Evolutionary conservation across 1,140 invertebrate genomes (phyloP).

Genomic region (Diabrotica undecimpunctata): DNA sequence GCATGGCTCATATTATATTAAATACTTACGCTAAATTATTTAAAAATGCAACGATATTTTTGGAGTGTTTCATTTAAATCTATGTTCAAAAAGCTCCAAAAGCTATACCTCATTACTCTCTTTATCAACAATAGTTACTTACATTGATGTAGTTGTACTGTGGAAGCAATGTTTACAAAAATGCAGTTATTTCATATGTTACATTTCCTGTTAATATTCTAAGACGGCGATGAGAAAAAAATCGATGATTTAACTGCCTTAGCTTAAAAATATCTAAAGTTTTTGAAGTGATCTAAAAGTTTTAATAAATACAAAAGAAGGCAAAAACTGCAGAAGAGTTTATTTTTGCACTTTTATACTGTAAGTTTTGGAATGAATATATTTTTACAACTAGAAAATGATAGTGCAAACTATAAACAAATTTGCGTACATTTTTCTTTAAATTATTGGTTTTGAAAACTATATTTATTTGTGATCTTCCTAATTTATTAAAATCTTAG

Average conservation of each 20-base stretch:
- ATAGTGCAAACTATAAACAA: no score
- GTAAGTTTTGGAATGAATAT: no score
- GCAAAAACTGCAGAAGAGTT: no score
- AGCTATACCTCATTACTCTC: background rate
- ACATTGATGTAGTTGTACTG: slow-evolving; percentile 34
- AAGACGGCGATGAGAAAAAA: background rate
- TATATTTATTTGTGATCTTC: no score
- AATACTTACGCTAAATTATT: no score
- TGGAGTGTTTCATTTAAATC: background rate
- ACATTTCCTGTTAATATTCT: background rate
- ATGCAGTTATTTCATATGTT: slow-evolving; percentile 4
- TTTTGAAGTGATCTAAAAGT: background rate
- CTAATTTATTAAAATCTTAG: no score
- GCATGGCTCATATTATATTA: no score
- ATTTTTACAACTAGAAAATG: no score
- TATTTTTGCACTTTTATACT: no score
- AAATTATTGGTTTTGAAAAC: no score
- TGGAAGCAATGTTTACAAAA: slow-evolving; percentile 16
- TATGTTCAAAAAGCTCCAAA: slow-evolving; percentile 17
- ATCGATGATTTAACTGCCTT: background rate
- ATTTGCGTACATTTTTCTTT: no score
- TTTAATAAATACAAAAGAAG: no score
- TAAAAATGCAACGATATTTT: background rate
- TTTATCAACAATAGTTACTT: slow-evolving; percentile 20
- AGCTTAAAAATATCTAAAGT: background rate